Evolutionary conservation across 2,797 vertebrate species (phyloP), one percentile per base, ranked within the genome.

Genomic region (Smutsia gigantea): DNA sequence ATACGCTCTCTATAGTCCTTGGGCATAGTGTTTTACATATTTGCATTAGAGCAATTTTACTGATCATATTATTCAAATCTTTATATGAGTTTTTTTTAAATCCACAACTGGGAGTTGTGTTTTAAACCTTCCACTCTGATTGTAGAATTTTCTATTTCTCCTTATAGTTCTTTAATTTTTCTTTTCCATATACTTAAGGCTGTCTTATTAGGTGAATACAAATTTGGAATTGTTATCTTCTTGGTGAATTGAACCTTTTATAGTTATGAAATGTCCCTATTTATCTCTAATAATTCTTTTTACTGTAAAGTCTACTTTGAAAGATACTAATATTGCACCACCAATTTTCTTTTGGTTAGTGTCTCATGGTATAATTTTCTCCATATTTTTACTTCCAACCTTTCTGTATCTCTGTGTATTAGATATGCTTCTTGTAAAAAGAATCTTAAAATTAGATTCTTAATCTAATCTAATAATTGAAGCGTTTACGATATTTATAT

Each of bases 211-310:
- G 69, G 25, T 51, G n/a, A 83, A 83, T 39, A 37, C 39, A 68
- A 55, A 46, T 55, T 72, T 75, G 51, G n/a, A 68, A 68, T 75
- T 64, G 6, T 72, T 74, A 42, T 83, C 42, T 51, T 77, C 71
- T 84, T 69, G 53, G 79, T 31, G 4, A 77, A 29, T 21, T 69
- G n/a, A 69, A n/a, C 25, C 53, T 77, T 53, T 94, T 51, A 29
- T 84, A 39, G 11, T 69, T 61, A 61, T 27, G 46, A 90, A 85
- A 77, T 69, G 14, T 49, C 39, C 31, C 37, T 66, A n/a, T 57
- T 90, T 53, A 94, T 39, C 63, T 74, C 93, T 81, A 83, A 12
- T 53, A 61, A 53, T 77, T 85, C 51, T 61, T 78, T 69, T 85
- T 53, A 31, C 42, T 53, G 77, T 42, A 25, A 69, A 34, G 23